Base-by-base conservation (phyloP, 2,888 invertebrate genomes). In the Ormyrus thymus region DNA sequence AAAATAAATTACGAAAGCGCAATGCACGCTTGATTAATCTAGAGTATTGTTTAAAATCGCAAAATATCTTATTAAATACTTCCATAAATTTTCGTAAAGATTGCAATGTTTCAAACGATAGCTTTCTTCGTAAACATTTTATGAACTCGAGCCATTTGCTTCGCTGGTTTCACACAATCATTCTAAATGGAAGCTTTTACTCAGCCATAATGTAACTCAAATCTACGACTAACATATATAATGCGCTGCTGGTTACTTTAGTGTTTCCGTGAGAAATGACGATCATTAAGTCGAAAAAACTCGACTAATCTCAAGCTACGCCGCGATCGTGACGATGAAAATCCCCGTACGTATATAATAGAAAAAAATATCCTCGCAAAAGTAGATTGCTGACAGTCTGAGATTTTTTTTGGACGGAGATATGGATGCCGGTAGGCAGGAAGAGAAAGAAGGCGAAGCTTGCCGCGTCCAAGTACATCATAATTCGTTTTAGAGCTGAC, bases 211-310 rank as follows among this genome's bases (percentile, higher is more conserved):
- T 58, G 73, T 73, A 73, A 73, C 65, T 73, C 29, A 64, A n/a
- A 73, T 55, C 56, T 73, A 65, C 56, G 58, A 58, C 64, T 58
- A 50, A 64, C 65, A 74, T 74, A 65, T 58, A 65, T 65, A 74
- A 74, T 65, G 50, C 65, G 7, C 43, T 8, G 11, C 29, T 1
- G n/a, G 46, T 43, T 8, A 74, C 51, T 68, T 68, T 75, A 75
- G 53, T 68, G 43, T 50, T 75, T 75, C 50, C 15, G 6, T 50
- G 50, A 75, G 15, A 66, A 75, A 75, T 75, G 53, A 68, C 53
- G 53, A 75, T 66, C 66, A 66, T 75, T 64, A 64, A 64, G 11
- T 51, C 8, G 53, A 55, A 73, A 61, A 62, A 76, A 50, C 29
- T 48, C 8, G 7, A 61, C 48, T 69, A 55, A 70, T 55, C 61